These are phyloP conservation scores for Macrophya alboannulata DNA, from an alignment of 2,888 invertebrate species.

Conservation along the genomic window DNA sequence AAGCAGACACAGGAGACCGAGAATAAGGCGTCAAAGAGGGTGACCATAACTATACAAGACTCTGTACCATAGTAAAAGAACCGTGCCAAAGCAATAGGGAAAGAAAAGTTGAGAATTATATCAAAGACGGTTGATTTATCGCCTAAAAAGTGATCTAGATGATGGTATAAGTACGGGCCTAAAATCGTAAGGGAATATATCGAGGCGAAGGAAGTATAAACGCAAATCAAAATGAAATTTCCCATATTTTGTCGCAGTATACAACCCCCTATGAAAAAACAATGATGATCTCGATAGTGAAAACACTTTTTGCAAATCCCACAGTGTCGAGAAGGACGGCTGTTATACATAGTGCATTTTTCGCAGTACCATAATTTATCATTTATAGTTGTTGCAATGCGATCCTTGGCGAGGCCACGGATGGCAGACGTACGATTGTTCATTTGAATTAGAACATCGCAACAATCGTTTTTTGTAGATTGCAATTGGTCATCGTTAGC, in stretches of 20 bases:
- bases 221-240: constrained; percentile 73
- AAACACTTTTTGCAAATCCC: constrained; percentile 71
- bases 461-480: not conserved
- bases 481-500: constrained; percentile 50
- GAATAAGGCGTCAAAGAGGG: constrained; percentile 68
- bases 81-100: constrained; percentile 70
- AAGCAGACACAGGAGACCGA: constrained; percentile 69
- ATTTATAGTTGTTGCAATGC: constrained; percentile 3
- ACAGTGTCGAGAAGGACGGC: constrained; percentile 71
- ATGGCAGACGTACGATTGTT: not conserved
- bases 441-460: constrained; percentile 52
- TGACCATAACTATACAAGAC: constrained; percentile 68
- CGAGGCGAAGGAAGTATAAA: constrained; percentile 71
- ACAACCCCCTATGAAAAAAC: constrained; percentile 73
- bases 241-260: constrained; percentile 73
- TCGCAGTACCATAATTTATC: constrained; percentile 73
- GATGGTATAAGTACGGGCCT: constrained; percentile 70
- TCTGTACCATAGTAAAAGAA: constrained; percentile 66
- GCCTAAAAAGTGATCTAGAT: constrained; percentile 64
- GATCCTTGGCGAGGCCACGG: not conserved
- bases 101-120: constrained; percentile 71
- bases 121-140: constrained; percentile 63
- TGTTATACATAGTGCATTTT: constrained; percentile 69
- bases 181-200: constrained; percentile 68
- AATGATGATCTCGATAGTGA: constrained; percentile 73